Base-by-base conservation (phyloP, 30 jellyfish, hydroid and myxozoan genomes). In the Catostylus mosaicus region DNA sequence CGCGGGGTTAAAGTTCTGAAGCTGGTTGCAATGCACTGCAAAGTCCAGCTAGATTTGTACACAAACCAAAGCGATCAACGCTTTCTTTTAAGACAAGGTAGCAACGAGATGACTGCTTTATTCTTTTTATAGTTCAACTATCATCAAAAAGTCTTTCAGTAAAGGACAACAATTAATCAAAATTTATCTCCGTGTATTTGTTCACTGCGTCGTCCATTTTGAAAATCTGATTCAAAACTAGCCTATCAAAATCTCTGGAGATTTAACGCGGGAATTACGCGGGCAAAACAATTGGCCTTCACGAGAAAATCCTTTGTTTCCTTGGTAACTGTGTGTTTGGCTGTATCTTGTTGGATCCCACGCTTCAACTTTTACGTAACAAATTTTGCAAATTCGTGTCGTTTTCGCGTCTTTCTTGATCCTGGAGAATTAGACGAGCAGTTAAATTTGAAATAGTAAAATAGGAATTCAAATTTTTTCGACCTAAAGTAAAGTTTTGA, bases 231-330 rank as follows among this genome's bases (percentile, higher is more conserved):
- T 8, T 68, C 74, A 61, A 34, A 69, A n/a, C 38, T 24, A 38
- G 7, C 14, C 33, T 16, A 57, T 61, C 35, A 32, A 37, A 10
- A 45, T 9, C 74, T 45, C 38, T 26, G 80, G 64, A 26, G 64
- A n/a, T 40, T 8, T 7, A 7, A 24, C 88, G 78, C 88, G 79
- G 80, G 63, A 33, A 61, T 59, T 5, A 40, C 88, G 88, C 90
- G 90, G 76, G 85, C 75, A 0, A 31, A 38, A 73, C 93, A 73
- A 73, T 83, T 22, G 77, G 29, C 12, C n/a, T 32, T 18, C 31
- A 11, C 12, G 57, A 37, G n/a, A 9, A 46, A 71, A 12, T 24
- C 4, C 32, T 20, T 16, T 61, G 83, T 71, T 11, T 46, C 81
- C 65, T 20, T 52, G 73, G 80, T 65, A 43, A 83, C 86, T 24